Base-by-base conservation (phyloP, 2,888 invertebrate species). In the Brachypalpus laphriformis region DNA sequence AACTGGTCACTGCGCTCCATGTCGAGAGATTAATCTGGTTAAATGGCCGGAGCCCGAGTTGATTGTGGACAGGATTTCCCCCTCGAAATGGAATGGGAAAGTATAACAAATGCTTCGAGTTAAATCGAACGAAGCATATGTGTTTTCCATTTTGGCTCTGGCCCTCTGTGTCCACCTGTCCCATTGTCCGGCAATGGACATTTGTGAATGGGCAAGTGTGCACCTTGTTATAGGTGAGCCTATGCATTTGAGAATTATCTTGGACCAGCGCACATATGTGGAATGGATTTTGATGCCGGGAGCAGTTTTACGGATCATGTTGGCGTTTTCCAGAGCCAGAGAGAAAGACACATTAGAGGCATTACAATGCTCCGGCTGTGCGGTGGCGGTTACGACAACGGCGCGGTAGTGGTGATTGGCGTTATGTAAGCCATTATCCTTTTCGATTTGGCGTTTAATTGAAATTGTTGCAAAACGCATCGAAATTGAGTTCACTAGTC, bases 361-460 rank as follows among this genome's bases (percentile, higher is more conserved):
- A 65, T 66, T 65, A 78, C 61, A 82, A 72, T 76, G 68, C 57
- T 68, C 16, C 3, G 37, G 34, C 16, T 72, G 42, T 37, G 74
- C 42, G 54, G 72, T 49, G 65, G 65, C 31, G 49, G 76, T 51
- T 6, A 22, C 34, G 14, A 49, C 22, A 37, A 25, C 45, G 40
- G 31, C 14, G 8, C 31, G 78, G 31, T 61, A 61, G 61, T 70
- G 74, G 74, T 83, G 83, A 83, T 83, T 83, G 83, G 57, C 49
- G 57, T 83, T 83, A 83, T 80, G 83, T 75, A 80, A 83, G 83
- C 68, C 80, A 83, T 83, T 83, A 83, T 83, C 83, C 83, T 83
- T 80, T 83, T 61, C 49, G 80, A 65, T 83, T 80, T 59, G 51
- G 59, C 63, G 72, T 83, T 75, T 83, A 78, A 78, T 83, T 83